A percentile compares a stretch with the other conserved stretches of the same genome.
Evolutionary conservation across 2,797 vertebrate genomes (phyloP).

Genomic region (Carduelis carduelis): DNA sequence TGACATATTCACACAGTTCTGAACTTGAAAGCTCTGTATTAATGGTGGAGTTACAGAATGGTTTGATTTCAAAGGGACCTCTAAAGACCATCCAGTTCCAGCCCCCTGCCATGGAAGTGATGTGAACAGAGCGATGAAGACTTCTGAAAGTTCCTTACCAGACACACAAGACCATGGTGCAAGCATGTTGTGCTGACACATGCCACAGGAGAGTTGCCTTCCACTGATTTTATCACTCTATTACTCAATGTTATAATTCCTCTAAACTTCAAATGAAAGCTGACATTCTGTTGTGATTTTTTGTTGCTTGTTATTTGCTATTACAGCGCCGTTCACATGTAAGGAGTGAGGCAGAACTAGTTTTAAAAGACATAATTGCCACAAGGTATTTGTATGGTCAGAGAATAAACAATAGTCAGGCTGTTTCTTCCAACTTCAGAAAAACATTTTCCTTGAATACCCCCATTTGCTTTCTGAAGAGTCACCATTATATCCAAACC

Average conservation of each 20-base stretch:
- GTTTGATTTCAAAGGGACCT: background rate
- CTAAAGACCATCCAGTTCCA: background rate
- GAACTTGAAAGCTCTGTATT: background rate
- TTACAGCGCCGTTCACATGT: background rate
- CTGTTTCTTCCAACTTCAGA: constrained; percentile 31
- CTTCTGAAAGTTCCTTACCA: background rate
- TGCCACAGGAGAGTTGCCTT: background rate
- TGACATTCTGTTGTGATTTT: background rate
- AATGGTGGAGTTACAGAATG: background rate
- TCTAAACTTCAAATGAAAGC: background rate
- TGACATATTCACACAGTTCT: background rate
- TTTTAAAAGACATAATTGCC: constrained; percentile 9
- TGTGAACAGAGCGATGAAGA: background rate
- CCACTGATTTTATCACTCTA: background rate
- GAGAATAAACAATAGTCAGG: background rate
- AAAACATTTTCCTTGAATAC: constrained; percentile 28
- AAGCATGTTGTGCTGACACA: background rate
- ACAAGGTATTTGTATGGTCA: constrained; percentile 5
- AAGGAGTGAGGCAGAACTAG: background rate
- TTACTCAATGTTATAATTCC: background rate
- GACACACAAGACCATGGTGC: background rate
- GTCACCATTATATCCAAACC: background rate
- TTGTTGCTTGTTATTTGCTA: background rate
- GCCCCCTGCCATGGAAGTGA: background rate
- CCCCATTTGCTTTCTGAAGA: constrained; percentile 9